Evolutionary conservation across 2,888 invertebrate species (phyloP).

Genomic region (Platerodrilus igneus): DNA sequence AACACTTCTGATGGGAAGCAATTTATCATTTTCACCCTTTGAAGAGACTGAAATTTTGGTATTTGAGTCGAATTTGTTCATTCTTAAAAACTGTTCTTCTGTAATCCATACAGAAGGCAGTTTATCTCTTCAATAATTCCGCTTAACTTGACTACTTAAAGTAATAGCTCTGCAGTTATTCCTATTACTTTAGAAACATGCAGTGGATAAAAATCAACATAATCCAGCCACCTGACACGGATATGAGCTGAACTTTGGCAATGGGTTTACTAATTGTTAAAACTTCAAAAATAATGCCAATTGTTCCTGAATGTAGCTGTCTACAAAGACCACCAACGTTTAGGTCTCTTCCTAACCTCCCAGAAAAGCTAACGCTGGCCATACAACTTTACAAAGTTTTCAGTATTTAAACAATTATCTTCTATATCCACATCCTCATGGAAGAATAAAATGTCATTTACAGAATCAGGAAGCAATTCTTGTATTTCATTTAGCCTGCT

Average conservation of each 20-base stretch:
- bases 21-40: constrained; percentile 19
- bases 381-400: constrained; percentile 51
- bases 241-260: constrained; percentile 54
- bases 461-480: constrained; percentile 31
- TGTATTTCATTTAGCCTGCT: constrained; percentile 41
- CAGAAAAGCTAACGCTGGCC: constrained; percentile 58
- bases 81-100: constrained; percentile 37
- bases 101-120: constrained; percentile 44
- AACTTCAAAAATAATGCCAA: constrained; percentile 53
- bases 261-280: constrained; percentile 55
- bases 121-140: constrained; percentile 53
- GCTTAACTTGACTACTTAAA: constrained; percentile 52
- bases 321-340: constrained; percentile 57
- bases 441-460: constrained; percentile 24
- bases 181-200: constrained; percentile 47
- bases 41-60: constrained; percentile 39
- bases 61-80: constrained; percentile 32
- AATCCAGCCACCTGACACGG: constrained; percentile 45
- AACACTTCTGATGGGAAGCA: constrained; percentile 40
- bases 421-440: constrained; percentile 19
- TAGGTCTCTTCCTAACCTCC: constrained; percentile 57
- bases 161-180: constrained; percentile 50
- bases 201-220: constrained; percentile 50
- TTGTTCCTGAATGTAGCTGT: constrained; percentile 51
- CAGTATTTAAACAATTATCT: constrained; percentile 30